Evolutionary conservation across 2,113 vertebrate species (phyloP).

Genomic region (Lagopus muta): DNA sequence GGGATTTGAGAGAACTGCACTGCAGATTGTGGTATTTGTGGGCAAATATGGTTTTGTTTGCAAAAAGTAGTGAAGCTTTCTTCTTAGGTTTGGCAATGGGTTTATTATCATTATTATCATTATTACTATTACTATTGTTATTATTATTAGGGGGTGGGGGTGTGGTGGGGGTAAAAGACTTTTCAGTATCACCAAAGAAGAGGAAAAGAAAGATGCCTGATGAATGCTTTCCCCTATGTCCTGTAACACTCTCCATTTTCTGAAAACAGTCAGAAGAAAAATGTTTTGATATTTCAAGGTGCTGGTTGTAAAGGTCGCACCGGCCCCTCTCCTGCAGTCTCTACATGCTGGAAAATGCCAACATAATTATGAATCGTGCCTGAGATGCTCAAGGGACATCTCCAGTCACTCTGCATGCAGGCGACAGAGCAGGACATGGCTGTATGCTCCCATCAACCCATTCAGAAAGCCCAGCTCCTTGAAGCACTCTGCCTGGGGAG

Average conservation of each 20-base stretch:
- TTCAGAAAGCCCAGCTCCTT: not conserved
- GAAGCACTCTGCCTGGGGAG: not conserved
- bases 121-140: not conserved
- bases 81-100: not conserved
- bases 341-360: not conserved
- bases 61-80: not conserved
- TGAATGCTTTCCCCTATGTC: not conserved
- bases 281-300: not conserved
- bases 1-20: not conserved
- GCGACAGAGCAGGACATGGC: not conserved
- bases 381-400: not conserved
- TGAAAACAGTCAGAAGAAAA: not conserved
- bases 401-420: not conserved
- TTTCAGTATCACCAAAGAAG: not conserved
- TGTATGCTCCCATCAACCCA: not conserved
- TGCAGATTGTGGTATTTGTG: not conserved
- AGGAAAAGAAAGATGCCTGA: not conserved
- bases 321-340: not conserved
- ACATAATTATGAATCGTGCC: not conserved
- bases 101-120: not conserved
- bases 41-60: not conserved
- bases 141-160: not conserved
- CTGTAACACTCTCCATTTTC: not conserved
- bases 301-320: fast-evolving
- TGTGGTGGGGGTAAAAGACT: not conserved